A percentile compares a stretch with the other conserved stretches of the same genome.
Conservation (phyloP, 2,888 invertebrate species). For the Dynastes tityus region DNA sequence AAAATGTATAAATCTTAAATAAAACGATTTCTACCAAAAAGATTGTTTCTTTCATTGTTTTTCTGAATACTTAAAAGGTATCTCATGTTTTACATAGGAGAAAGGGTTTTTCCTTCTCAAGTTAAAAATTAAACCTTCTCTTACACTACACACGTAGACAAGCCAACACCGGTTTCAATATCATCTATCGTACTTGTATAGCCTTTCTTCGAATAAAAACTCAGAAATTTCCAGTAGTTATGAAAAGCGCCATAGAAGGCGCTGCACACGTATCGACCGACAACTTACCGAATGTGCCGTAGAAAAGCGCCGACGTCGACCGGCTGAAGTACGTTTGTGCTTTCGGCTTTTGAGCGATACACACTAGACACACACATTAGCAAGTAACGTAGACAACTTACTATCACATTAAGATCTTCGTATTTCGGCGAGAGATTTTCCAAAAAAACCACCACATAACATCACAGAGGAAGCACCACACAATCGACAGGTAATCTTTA, state of each 20-base stretch:
- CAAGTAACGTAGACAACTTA: background rate
- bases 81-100: background rate
- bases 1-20: no score
- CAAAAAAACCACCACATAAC: background rate
- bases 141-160: background rate
- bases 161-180: background rate
- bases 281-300: slow-evolving; percentile 55
- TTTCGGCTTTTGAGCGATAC: slow-evolving; percentile 52
- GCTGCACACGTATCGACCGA: slow-evolving; percentile 56
- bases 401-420: slow-evolving; percentile 4
- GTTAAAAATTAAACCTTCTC: slow-evolving; percentile 4
- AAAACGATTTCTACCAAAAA: no score
- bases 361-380: slow-evolving; percentile 48
- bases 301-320: slow-evolving; percentile 58
- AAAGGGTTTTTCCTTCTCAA: background rate
- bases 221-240: slow-evolving; percentile 26
- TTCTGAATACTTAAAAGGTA: no score
- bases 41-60: no score
- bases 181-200: slow-evolving; percentile 4
- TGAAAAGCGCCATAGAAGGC: slow-evolving; percentile 53
- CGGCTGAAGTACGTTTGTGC: slow-evolving; percentile 54
- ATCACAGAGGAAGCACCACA: background rate
- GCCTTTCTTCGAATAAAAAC: background rate
- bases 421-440: slow-evolving; percentile 6
- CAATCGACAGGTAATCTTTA: slow-evolving; percentile 14